Conservation (phyloP, 2,113 vertebrate species). For the Percina caprodes region DNA sequence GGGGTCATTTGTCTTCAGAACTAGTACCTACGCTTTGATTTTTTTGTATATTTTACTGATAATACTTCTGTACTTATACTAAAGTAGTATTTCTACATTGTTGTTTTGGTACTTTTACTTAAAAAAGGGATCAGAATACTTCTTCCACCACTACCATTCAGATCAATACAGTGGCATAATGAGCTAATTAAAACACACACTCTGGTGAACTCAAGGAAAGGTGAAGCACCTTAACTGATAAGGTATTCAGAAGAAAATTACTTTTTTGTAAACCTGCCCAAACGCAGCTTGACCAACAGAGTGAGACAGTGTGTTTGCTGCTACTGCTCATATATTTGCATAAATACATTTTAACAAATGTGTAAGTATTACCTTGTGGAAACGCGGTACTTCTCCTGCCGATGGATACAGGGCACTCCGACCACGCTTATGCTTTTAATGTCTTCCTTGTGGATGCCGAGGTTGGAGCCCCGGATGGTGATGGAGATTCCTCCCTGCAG, state of each 20-base stretch:
- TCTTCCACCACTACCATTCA: not conserved
- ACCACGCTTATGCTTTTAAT: slow-evolving; percentile 88
- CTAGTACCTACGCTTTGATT: not conserved
- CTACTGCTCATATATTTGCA: slow-evolving; percentile 6
- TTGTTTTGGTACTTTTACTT: not conserved
- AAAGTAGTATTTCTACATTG: not conserved
- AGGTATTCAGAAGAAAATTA: slow-evolving; percentile 11
- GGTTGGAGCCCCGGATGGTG: slow-evolving; percentile 93
- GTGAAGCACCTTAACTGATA: slow-evolving; percentile 4
- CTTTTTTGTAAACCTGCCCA: not conserved
- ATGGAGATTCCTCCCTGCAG: slow-evolving; percentile 89
- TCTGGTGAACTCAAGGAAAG: slow-evolving; percentile 26
- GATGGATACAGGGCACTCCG: slow-evolving; percentile 85
- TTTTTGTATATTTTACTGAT: not conserved
- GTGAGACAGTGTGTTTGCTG: not conserved
- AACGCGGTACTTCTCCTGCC: slow-evolving; percentile 89
- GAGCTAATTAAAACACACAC: slow-evolving; percentile 49
- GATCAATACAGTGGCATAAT: slow-evolving; percentile 61
- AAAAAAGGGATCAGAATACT: not conserved
- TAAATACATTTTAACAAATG: slow-evolving; percentile 1
- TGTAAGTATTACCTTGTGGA: slow-evolving; percentile 89
- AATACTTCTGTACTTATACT: not conserved
- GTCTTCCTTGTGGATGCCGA: slow-evolving; percentile 89
- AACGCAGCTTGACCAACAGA: slow-evolving; percentile 2
- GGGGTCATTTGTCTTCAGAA: not conserved